These are phyloP conservation scores for Cynocephalus volans DNA, from an alignment of 2,113 vertebrate species.

Conservation along the genomic window DNA sequence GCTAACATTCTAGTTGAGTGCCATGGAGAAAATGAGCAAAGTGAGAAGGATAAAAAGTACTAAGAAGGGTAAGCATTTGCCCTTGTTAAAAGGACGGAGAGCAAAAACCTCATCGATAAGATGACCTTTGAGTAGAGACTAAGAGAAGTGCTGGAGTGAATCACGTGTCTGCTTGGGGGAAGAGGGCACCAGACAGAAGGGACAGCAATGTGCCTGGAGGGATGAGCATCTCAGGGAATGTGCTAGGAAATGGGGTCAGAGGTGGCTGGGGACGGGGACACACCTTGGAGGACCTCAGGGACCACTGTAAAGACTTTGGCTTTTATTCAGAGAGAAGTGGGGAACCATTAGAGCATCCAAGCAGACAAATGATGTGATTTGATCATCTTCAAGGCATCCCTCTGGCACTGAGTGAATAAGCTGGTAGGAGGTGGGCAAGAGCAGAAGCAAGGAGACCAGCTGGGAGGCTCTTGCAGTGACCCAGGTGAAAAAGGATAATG, in stretches of 20 bases:
- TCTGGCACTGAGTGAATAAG: not conserved
- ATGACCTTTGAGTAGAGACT: not conserved
- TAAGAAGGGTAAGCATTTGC: not conserved
- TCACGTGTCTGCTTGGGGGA: not conserved
- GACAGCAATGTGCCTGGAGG: not conserved
- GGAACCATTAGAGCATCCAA: not conserved
- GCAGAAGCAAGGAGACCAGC: not conserved
- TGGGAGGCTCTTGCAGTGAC: not conserved
- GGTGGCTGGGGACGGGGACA: not conserved
- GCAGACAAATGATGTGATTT: not conserved
- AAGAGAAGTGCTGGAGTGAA: not conserved
- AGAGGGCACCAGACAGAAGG: not conserved
- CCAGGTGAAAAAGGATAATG: not conserved
- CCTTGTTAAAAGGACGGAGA: not conserved
- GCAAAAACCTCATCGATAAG: not conserved
- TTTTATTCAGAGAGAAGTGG: not conserved
- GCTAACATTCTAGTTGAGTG: not conserved
- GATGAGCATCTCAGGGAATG: not conserved
- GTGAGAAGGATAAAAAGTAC: not conserved
- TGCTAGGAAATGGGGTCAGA: not conserved
- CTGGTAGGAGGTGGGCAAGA: not conserved
- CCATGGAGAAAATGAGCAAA: not conserved
- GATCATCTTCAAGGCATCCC: not conserved
- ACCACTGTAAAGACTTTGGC: not conserved
- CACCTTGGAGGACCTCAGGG: not conserved